Evolutionary conservation across 2,888 invertebrate species (phyloP), one percentile per base, ranked within the genome.

Genomic region (Apodemia zela): DNA sequence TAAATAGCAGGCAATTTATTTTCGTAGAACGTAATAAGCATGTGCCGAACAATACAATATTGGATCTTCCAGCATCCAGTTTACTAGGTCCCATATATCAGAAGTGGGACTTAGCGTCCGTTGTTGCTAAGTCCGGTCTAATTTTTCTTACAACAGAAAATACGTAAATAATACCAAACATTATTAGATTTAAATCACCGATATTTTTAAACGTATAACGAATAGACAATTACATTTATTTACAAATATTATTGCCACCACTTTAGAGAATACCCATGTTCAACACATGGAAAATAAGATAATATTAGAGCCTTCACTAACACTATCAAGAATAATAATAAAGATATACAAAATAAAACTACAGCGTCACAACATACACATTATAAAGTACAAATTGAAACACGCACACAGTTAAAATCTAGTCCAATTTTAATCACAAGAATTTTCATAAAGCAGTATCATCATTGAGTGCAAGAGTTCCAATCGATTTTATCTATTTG

Each of bases 171-270:
- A 29, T 29, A 29, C 35, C 35, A 35, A 35, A 38, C 13, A 13
- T 38, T 38, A 38, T 38, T 38, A 38, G 13, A 38, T 38, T 1
- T 38, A 38, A 38, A 38, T 3, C 38, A 3, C 11, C 38, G 3
- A 38, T 38, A 13, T 38, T 13, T 38, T 38, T 38, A 1, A 38
- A 38, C 5, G 8, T 42, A 6, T 18, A 54, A 8, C 11, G 21
- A 25, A 54, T 25, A 13, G 4, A 49, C 49, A n/a, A 21, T 25
- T 6, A 25, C 54, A 25, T 13, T 13, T 54, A 54, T 54, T 18
- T 54, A 15, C 25, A 54, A 25, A 25, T 25, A 51, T 21, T 51
- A 54, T 54, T 54, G 54, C 54, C 54, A 54, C 25, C 11, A 21
- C 21, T 21, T 54, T 21, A 54, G 11, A 15, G 5, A 13, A 42